Percentiles rank a stretch among this genome's conserved stretches.
These are phyloP conservation scores for Rhabdornis inornatus DNA, from an alignment of 2,113 vertebrate genomes.

Conservation along the genomic window DNA sequence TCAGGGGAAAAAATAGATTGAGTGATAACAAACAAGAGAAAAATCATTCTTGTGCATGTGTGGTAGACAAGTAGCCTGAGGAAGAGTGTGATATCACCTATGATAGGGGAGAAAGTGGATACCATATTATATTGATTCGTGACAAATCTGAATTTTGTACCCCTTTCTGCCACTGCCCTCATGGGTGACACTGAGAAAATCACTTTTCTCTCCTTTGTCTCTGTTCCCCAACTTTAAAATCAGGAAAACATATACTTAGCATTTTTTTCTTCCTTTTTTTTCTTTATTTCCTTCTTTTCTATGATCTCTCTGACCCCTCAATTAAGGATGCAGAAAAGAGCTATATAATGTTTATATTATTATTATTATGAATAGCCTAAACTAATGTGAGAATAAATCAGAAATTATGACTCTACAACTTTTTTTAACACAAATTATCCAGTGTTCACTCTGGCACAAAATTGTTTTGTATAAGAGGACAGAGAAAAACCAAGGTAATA, in stretches of 20 bases:
- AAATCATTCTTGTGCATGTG: not conserved
- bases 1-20: not conserved
- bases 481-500: not conserved
- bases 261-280: not conserved
- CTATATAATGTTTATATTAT: not conserved
- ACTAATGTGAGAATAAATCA: not conserved
- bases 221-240: not conserved
- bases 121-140: not conserved
- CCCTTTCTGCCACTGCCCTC: not conserved
- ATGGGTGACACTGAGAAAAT: not conserved
- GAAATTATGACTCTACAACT: not conserved
- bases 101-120: not conserved
- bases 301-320: not conserved
- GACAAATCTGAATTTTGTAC: not conserved
- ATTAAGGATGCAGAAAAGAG: not conserved
- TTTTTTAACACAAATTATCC: not conserved
- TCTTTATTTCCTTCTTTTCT: not conserved
- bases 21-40: constrained; percentile 2
- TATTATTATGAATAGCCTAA: not conserved
- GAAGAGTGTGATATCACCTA: not conserved
- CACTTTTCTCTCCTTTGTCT: not conserved
- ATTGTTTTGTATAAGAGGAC: not conserved
- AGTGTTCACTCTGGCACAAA: not conserved
- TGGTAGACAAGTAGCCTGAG: constrained; percentile 10
- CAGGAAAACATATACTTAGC: not conserved